phyloP scores from a whole-genome alignment of 2,888 invertebrate species.

The Latheticus oryzae region DNA sequence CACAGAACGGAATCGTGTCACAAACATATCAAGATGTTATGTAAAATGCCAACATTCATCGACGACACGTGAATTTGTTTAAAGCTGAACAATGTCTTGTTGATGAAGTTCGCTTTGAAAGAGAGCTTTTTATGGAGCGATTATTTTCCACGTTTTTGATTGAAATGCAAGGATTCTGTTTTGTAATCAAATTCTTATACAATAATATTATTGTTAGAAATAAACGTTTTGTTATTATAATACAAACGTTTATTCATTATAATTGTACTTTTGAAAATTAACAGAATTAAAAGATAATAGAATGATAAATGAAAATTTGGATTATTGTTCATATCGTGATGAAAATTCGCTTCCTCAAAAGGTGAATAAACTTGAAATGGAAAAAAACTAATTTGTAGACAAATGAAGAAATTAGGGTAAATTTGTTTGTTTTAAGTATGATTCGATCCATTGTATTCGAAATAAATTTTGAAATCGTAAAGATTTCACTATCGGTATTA shows the following conservation, averaged over 20 bases:
- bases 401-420: slow-evolving; percentile 19
- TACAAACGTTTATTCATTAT: too few species aligned
- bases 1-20: slow-evolving; percentile 3
- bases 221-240: too few species aligned
- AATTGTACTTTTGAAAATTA: slow-evolving; percentile 2
- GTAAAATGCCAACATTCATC: slow-evolving; percentile 5
- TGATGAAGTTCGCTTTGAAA: too few species aligned
- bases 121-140: neutral
- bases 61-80: slow-evolving; percentile 6
- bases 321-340: slow-evolving; percentile 14
- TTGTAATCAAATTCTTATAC: too few species aligned
- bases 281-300: slow-evolving; percentile 1
- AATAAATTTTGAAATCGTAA: slow-evolving; percentile 22
- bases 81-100: too few species aligned
- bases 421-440: slow-evolving; percentile 29
- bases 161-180: neutral
- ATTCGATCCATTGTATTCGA: slow-evolving; percentile 22
- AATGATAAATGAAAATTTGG: slow-evolving; percentile 5
- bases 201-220: too few species aligned
- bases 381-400: neutral
- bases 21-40: slow-evolving; percentile 8
- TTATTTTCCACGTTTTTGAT: neutral
- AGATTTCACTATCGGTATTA: slow-evolving; percentile 23
- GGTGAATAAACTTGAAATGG: slow-evolving; percentile 20
- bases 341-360: slow-evolving; percentile 12